Evolutionary conservation across 2,797 vertebrate species (phyloP).

Genomic region (Cossypha polioptera): DNA sequence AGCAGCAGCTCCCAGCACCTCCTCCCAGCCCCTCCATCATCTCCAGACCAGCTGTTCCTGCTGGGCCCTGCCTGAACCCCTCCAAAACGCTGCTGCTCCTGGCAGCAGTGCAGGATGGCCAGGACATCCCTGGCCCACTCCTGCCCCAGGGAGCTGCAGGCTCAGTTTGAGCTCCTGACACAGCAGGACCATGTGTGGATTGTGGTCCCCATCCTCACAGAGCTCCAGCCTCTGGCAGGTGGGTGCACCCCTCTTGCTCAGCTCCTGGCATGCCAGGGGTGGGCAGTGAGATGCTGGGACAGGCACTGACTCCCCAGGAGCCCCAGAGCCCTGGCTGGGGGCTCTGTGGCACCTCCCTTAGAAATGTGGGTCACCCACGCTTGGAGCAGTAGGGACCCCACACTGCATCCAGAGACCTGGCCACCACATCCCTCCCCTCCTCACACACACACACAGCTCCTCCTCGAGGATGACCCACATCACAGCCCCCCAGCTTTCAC

Average conservation of each 20-base stretch:
- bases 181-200: fast-evolving
- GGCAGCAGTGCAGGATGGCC: not conserved
- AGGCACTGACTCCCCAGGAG: not conserved
- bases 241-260: not conserved
- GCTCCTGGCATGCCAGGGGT: not conserved
- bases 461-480: not conserved
- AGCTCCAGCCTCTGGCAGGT: not conserved
- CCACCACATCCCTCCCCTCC: not conserved
- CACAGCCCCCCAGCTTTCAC: not conserved
- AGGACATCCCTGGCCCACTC: not conserved
- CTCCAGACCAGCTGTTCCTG: not conserved
- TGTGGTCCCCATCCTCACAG: fast-evolving
- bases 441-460: not conserved
- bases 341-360: not conserved
- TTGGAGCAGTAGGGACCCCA: not conserved
- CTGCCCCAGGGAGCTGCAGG: not conserved
- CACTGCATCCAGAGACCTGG: not conserved
- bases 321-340: not conserved
- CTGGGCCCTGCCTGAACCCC: not conserved
- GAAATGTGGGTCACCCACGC: not conserved
- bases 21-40: not conserved
- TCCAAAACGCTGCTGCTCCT: not conserved
- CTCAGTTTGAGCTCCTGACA: not conserved
- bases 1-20: not conserved
- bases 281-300: not conserved